phyloP scores from a whole-genome alignment of 1,140 invertebrate genomes.

The Trichonephila inaurata region DNA sequence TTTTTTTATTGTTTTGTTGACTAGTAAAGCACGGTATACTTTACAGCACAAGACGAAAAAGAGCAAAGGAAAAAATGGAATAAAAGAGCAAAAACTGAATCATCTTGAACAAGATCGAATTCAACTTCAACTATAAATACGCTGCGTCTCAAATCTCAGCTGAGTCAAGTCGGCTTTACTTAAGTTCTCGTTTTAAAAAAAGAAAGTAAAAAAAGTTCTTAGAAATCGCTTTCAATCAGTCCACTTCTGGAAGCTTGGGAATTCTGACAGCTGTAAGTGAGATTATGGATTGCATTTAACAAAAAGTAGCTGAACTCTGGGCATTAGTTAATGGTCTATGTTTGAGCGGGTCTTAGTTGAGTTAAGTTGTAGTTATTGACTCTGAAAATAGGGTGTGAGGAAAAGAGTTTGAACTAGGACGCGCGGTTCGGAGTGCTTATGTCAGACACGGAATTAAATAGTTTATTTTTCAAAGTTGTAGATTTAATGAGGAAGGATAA shows the following conservation, averaged over 20 bases:
- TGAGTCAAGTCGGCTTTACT: neutral
- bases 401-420: neutral
- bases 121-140: neutral
- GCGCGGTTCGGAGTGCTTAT: neutral
- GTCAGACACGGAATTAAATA: neutral
- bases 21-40: neutral
- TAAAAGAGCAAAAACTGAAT: neutral
- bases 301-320: neutral
- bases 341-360: neutral
- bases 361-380: neutral
- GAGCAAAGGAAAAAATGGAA: neutral
- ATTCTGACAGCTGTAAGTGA: constrained; percentile 8
- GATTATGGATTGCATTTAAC: neutral
- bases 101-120: neutral
- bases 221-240: neutral
- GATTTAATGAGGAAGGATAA: no score
- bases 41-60: neutral
- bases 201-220: neutral
- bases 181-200: neutral
- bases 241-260: neutral
- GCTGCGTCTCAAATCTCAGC: neutral
- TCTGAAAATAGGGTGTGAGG: neutral
- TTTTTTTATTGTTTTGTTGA: neutral
- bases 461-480: no score
- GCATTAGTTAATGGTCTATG: neutral